Evolutionary conservation across 1,140 invertebrate species (phyloP), one percentile per base, ranked within the genome.

Genomic region (Tribolium madens): DNA sequence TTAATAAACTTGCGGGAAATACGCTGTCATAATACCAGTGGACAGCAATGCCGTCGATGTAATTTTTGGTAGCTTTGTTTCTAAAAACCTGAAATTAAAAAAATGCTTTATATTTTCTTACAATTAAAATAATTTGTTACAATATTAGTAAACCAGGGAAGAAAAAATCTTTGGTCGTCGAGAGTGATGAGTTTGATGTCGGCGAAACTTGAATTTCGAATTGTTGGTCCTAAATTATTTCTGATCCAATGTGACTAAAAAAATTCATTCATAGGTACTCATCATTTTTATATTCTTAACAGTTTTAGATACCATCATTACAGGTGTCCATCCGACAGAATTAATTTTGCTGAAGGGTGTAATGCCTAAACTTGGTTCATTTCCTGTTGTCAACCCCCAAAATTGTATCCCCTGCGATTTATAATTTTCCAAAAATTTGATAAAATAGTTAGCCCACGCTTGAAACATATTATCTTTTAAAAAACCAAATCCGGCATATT

Each of bases 11-110:
- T 0, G 90, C 79, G 0, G 90, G 86, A 7, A 89, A 82, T 0
- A 90, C 15, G 0, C 80, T 79, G 85, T 96, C 92, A 21, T 80
- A 87, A 82, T 92, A 97, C 92, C 93, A 97, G 84, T 97, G 95
- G 1, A 95, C 89, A 0, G 88, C 94, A 1, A 96, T 87, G 14
- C 94, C 95, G 81, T 92, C 89, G 12, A 96, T 87, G 84, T 93
- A 96, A 15, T 92, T 84, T n/a, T 3, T 5, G n/a, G 68, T 47
- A n/a, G 68, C 18, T 2, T 60, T 14, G 46, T 80, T 72, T 80
- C 3, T 81, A 76, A 50, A 83, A 33, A 90, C 60, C 9, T 81
- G 73, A 79, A 7, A 57, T 12, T 72, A 12, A 0, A 6, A 18
- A 9, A 5, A 46, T 70, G 17, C 77, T 33, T 36, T 13, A 60